Evolutionary conservation across 2,888 invertebrate genomes (phyloP).

Genomic region (Dasysyrphus tricinctus): DNA sequence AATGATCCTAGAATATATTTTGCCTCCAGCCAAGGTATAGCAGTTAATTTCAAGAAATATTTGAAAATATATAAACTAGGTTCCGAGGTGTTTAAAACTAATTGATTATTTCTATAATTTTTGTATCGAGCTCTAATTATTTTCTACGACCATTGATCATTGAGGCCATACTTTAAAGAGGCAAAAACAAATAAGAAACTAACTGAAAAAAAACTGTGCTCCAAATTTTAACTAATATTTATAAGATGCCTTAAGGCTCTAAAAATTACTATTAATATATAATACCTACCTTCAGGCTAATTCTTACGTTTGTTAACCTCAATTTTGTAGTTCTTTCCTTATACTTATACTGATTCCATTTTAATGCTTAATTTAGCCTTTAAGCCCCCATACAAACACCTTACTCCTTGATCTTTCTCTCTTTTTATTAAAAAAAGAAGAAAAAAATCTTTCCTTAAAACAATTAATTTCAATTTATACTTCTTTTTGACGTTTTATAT

Average conservation of each 20-base stretch:
- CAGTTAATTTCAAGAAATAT: neutral
- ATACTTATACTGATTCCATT: neutral
- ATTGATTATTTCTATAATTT: constrained; percentile 18
- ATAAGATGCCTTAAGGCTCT: constrained; percentile 1
- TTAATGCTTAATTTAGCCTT: neutral
- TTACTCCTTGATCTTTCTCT: constrained; percentile 28
- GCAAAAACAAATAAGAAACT: neutral
- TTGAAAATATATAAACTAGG: neutral
- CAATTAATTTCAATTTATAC: constrained; percentile 37
- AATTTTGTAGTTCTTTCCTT: constrained; percentile 1
- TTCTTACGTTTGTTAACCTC: constrained; percentile 25
- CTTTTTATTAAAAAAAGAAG: neutral
- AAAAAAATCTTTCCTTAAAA: constrained; percentile 10
- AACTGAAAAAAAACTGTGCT: neutral
- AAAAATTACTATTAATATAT: neutral
- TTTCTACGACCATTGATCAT: neutral
- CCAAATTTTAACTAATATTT: neutral
- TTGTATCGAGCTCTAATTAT: neutral
- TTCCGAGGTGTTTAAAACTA: neutral
- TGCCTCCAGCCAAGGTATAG: neutral
- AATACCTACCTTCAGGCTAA: constrained; percentile 9
- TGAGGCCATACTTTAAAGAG: neutral
- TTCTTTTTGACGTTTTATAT: constrained; percentile 46
- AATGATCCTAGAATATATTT: neutral
- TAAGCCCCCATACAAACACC: neutral